Base-by-base conservation (phyloP, 2,888 invertebrate species). In the Gastracanthus pulcherrimus region DNA sequence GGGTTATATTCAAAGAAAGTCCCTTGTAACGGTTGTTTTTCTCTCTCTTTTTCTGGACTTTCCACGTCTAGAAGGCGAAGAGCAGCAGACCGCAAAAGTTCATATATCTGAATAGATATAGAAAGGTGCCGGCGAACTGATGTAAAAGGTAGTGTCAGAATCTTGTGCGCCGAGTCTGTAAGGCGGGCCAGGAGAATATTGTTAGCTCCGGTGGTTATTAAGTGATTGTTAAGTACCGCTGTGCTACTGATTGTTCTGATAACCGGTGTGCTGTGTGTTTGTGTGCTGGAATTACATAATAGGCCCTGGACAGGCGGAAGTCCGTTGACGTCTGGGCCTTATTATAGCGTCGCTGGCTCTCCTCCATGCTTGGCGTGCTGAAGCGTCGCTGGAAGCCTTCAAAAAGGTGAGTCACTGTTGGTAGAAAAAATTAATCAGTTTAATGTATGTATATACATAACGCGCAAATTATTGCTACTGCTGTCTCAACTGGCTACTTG, bases 301-400 rank as follows among this genome's bases (percentile, higher is more conserved):
- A n/a, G 23, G 34, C 58, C 41, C 71, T 85, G 85, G 85, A 67
- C 83, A 86, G 82, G 81, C 84, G 84, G 86, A 86, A 85, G 85
- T 84, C 83, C 84, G 75, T 83, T 86, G n/a, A 16, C 13, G 84
- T 83, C 84, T 86, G 85, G 85, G 84, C 81, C 84, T 86, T 83
- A 79, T 85, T 84, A 84, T 83, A 85, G 31, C 87, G 85, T 84
- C 84, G 85, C 13, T 19, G 78, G 51, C 62, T 74, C 55, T 67
- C 51, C 70, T 72, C 80, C 66, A 90, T 90, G 90, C 87, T 90
- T 82, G 90, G 90, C 83, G 90, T 90, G 83, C 86, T 90, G 69
- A 90, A 90, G 86, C 90, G 90, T 86, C 90, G 90, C 86, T 90
- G 90, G 90, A 90, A 90, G 88, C 90, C 90, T 85, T 89, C 90